Evolutionary conservation across 2,113 vertebrate species (phyloP).

Genomic region (Chascanopsetta lugubris): DNA sequence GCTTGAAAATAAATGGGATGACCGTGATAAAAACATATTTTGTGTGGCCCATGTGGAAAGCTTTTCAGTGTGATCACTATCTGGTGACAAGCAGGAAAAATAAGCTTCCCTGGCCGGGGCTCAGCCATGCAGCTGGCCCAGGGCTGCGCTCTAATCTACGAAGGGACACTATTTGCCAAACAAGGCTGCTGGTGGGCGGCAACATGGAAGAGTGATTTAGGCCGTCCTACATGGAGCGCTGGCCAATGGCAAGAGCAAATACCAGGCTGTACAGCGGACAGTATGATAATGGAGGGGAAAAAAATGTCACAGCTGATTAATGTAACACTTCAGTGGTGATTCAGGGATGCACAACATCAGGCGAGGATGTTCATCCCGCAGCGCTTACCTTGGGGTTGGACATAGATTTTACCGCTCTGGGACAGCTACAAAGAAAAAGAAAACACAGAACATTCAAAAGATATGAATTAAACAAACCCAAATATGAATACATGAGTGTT

Average conservation of each 20-base stretch:
- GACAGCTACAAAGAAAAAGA: conserved; percentile 80
- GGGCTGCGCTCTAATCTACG: conserved; percentile 48
- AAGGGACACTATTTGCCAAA: conserved; percentile 53
- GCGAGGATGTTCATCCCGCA: conserved; percentile 34
- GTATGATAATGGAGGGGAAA: conserved; percentile 53
- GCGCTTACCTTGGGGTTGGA: conserved; percentile 92
- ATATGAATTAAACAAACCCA: conserved; percentile 33
- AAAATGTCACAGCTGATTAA: conserved; percentile 62
- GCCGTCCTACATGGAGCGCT: conserved; percentile 35
- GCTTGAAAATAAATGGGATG: neutral
- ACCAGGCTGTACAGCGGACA: conserved; percentile 37
- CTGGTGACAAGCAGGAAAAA: conserved; percentile 22
- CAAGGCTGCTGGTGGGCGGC: conserved; percentile 45
- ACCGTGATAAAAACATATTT: conserved; percentile 4
- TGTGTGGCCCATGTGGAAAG: conserved; percentile 8
- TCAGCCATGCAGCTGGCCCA: conserved; percentile 36
- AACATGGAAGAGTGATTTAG: conserved; percentile 56
- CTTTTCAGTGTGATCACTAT: conserved; percentile 25
- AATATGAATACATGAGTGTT: conserved; percentile 1
- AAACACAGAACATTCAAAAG: neutral
- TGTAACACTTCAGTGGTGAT: conserved; percentile 46
- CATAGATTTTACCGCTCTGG: conserved; percentile 84
- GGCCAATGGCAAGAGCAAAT: conserved; percentile 63
- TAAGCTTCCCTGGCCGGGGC: conserved; percentile 26
- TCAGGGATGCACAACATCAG: conserved; percentile 38